Conservation (phyloP, 2,888 invertebrate species). For the Eristalinus sepulchralis region DNA sequence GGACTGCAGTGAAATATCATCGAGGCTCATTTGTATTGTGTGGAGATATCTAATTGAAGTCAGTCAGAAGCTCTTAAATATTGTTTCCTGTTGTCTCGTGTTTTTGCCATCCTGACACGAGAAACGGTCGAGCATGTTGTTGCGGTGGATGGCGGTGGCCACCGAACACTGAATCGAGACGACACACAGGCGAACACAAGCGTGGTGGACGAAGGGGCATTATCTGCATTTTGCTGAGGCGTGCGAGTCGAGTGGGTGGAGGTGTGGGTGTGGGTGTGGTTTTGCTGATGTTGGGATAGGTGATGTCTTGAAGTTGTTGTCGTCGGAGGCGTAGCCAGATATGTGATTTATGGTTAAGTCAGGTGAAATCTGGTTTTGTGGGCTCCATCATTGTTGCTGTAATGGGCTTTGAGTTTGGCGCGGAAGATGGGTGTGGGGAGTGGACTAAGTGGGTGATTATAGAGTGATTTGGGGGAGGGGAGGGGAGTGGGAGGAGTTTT, state of each 20-base stretch:
- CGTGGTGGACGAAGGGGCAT: slow-evolving; percentile 36
- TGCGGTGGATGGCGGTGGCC: neutral
- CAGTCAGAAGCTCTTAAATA: slow-evolving; percentile 64
- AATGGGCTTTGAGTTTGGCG: neutral
- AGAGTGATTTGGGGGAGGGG: neutral
- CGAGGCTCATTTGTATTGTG: slow-evolving; percentile 68
- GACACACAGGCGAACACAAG: neutral
- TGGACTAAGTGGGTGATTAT: neutral
- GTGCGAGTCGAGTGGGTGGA: neutral
- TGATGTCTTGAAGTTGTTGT: slow-evolving; percentile 51
- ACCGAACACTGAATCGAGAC: slow-evolving; percentile 9
- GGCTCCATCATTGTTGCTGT: slow-evolving; percentile 37
- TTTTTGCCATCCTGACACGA: slow-evolving; percentile 25
- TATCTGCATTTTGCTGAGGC: slow-evolving; percentile 51
- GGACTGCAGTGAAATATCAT: slow-evolving; percentile 67
- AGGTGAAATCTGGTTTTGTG: slow-evolving; percentile 63
- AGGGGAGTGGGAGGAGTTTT: no score
- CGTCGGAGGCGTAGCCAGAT: slow-evolving; percentile 50
- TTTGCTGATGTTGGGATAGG: neutral
- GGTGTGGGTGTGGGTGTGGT: slow-evolving; percentile 35
- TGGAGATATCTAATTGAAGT: slow-evolving; percentile 69
- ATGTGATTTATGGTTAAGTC: slow-evolving; percentile 66
- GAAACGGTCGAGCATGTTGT: neutral
- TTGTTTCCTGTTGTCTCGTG: slow-evolving; percentile 48
- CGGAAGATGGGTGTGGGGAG: neutral